Base-by-base conservation (phyloP, 2,797 vertebrate genomes). In the Limnodromus scolopaceus region DNA sequence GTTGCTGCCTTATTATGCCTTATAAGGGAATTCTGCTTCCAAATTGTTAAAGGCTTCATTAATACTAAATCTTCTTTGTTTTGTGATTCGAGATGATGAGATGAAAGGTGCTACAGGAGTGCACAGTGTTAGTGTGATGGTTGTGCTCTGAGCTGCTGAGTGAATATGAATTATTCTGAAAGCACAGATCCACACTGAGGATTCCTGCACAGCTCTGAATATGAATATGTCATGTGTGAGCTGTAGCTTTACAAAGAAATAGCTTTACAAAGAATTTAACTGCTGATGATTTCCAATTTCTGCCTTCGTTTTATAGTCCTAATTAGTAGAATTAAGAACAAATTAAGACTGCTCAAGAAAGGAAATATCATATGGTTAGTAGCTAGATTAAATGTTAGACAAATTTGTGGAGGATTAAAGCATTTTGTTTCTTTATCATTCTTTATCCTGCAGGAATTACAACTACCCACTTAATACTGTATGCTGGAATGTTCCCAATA, bases 341-440 rank as follows among this genome's bases (percentile, higher is more conserved):
- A 87, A 96, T 92, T 81, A 80, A 95, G 90, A 95, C 66, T 95
- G 94, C 63, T 85, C 0, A 19, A 91, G 87, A 96, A 97, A 94
- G 75, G 85, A 87, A 84, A 69, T 95, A 92, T 87, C 96, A 96
- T 96, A 84, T 92, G 94, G 94, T 96, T 95, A 97, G 88, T 95
- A 90, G 95, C 93, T 94, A 95, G 96, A 97, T 97, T 97, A 96
- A 95, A 95, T 86, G 63, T 83, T 87, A 91, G 95, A 93, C 72
- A 95, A 96, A 96, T 97, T 96, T 92, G 77, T 77, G 58, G 70
- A 91, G 94, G 96, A 96, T 98, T 97, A 97, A 95, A 96, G 95
- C 89, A 87, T 98, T 97, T 96, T 95, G 63, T 94, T 97, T 97
- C 95, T 97, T 97, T 96, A 96, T 96, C 77, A 84, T 97, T 97